phyloP scores from a whole-genome alignment of 2,797 vertebrate genomes.

The Momotus momota region DNA sequence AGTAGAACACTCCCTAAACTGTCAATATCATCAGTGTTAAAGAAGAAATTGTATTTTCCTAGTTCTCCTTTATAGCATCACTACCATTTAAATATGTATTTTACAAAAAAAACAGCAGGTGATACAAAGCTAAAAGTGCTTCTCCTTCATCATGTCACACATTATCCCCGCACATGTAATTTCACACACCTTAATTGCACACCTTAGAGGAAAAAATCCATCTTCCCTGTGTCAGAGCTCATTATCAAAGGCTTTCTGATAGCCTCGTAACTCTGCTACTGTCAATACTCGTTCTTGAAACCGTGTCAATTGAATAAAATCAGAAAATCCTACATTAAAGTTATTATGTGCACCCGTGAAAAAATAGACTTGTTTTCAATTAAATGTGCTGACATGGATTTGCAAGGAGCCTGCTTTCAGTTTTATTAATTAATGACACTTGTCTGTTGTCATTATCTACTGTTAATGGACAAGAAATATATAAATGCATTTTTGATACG shows the following conservation, averaged over 20 bases:
- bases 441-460: neutral
- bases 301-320: neutral
- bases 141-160: neutral
- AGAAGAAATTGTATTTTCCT: neutral
- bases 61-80: neutral
- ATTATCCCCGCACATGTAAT: slow-evolving; percentile 15
- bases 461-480: neutral
- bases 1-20: neutral
- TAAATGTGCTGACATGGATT: neutral
- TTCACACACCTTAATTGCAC: neutral
- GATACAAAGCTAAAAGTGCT: slow-evolving; percentile 8
- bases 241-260: slow-evolving; percentile 6
- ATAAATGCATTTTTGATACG: neutral
- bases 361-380: neutral
- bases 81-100: neutral
- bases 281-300: neutral
- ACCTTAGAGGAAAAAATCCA: slow-evolving; percentile 2
- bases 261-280: neutral
- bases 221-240: slow-evolving; percentile 9
- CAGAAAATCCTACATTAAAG: slow-evolving; percentile 1
- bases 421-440: neutral
- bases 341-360: neutral
- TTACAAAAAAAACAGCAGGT: neutral
- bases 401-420: neutral
- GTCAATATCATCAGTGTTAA: neutral